Base-by-base conservation (phyloP, 2,797 vertebrate species). In the Denticeps clupeoides region DNA sequence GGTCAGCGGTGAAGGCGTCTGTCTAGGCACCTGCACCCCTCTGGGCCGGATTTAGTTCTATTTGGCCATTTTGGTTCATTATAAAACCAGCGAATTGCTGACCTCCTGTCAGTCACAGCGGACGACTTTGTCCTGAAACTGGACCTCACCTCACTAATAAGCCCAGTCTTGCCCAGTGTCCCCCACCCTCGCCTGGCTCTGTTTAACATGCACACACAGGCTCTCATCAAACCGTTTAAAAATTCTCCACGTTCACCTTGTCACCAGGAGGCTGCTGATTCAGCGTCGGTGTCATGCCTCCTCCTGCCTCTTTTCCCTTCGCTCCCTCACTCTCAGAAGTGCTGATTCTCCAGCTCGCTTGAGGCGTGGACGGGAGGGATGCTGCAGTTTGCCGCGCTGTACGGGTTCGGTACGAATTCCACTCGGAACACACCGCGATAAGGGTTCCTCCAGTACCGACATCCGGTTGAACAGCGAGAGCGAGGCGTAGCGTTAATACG, bases 11-110 rank as follows among this genome's bases (percentile, higher is more conserved):
- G 73, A 74, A 74, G 80, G 80, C 74, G 67, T 70, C 70, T n/a
- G n/a, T n/a, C n/a, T n/a, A n/a, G n/a, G n/a, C n/a, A 75, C 69
- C 64, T 74, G 79, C 72, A 74, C 71, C 72, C 72, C 71, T 8
- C 26, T 5, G 8, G 45, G 63, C 65, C 52, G 56, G n/a, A n/a
- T n/a, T n/a, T n/a, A n/a, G n/a, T n/a, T n/a, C n/a, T n/a, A n/a
- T n/a, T n/a, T n/a, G n/a, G n/a, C n/a, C n/a, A n/a, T n/a, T n/a
- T n/a, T n/a, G n/a, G n/a, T n/a, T n/a, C n/a, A n/a, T n/a, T n/a
- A n/a, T n/a, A n/a, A n/a, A n/a, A n/a, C n/a, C n/a, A n/a, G n/a
- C n/a, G n/a, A n/a, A n/a, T n/a, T n/a, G n/a, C n/a, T n/a, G n/a
- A n/a, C n/a, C n/a, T n/a, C n/a, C n/a, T n/a, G n/a, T n/a, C n/a